Base-by-base conservation (phyloP, 2,113 vertebrate genomes). In the Antennarius striatus region DNA sequence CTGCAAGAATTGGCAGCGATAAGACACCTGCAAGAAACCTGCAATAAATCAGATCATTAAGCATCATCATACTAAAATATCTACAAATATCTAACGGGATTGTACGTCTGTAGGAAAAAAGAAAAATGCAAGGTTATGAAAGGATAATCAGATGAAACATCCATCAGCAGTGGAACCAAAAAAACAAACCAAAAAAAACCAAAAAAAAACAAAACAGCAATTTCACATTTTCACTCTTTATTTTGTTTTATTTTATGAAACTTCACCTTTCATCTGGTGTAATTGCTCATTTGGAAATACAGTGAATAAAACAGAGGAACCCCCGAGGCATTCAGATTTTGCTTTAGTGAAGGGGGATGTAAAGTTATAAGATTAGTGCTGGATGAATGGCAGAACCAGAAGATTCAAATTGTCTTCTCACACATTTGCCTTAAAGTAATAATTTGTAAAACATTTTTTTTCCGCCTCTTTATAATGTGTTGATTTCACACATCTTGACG, bases 221-320 rank as follows among this genome's bases (percentile, higher is more conserved):
- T 73, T 69, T 71, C 30, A 55, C 13, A 29, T 56, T 58, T 62
- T 63, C 57, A 66, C 12, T 42, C 13, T 75, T 13, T 45, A 14
- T 73, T 50, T 54, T n/a, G 32, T 42, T 8, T 2, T 54, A 63
- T 58, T 28, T 36, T 60, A 75, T 62, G 49, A 71, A 50, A 71
- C 17, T 17, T 75, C 54, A 60, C 36, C 55, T 71, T 52, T 81
- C 70, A 11, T 2, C 1, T 1, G 28, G 12, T 71, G 72, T 63
- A 75, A 71, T 61, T 62, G 56, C 56, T 78, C 45, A 48, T 66
- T 56, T 45, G 29, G 69, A 70, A 50, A 72, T 43, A 49, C 55
- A 61, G 82, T 62, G 40, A 57, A 75, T 22, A 45, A 39, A 63
- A 56, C 5, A 63, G 69, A 81, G 59, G 68, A 56, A 68, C 71